Evolutionary conservation across 1,140 invertebrate genomes (phyloP).

Genomic region (Papilio polyxenes): DNA sequence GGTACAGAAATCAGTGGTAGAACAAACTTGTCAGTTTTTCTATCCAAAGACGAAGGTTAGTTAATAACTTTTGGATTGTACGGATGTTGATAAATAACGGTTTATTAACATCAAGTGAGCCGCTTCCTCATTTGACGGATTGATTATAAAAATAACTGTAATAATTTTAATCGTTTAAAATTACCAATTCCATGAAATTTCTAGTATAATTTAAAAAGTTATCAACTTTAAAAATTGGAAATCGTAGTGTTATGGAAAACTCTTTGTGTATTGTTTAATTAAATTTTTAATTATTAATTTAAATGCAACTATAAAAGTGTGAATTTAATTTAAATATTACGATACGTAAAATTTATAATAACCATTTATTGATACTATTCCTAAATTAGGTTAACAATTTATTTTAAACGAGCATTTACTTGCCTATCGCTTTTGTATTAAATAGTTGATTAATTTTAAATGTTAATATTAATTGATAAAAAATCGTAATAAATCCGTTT

Average conservation of each 20-base stretch:
- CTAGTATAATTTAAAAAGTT: not conserved
- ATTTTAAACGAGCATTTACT: no score
- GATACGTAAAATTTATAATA: not conserved
- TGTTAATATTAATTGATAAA: not conserved
- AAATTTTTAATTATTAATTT: not conserved
- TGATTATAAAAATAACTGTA: constrained; percentile 9
- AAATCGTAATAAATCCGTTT: not conserved
- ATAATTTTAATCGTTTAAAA: not conserved
- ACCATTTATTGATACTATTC: not conserved
- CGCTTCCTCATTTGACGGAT: not conserved
- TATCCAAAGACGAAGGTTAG: not conserved
- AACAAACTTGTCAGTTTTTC: not conserved
- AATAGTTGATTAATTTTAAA: no score
- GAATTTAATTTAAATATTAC: not conserved
- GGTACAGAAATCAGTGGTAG: not conserved
- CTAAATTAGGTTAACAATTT: not conserved
- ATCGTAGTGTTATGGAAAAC: not conserved
- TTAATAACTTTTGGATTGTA: not conserved
- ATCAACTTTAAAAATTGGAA: not conserved
- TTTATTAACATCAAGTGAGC: not conserved
- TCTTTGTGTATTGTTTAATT: not conserved
- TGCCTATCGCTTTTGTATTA: no score
- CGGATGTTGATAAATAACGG: not conserved
- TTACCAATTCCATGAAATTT: not conserved
- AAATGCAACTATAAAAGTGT: not conserved